A percentile compares a stretch with the other conserved stretches of the same genome.
Conservation (phyloP, 1,140 invertebrate genomes). For the Condylostylus longicornis region DNA sequence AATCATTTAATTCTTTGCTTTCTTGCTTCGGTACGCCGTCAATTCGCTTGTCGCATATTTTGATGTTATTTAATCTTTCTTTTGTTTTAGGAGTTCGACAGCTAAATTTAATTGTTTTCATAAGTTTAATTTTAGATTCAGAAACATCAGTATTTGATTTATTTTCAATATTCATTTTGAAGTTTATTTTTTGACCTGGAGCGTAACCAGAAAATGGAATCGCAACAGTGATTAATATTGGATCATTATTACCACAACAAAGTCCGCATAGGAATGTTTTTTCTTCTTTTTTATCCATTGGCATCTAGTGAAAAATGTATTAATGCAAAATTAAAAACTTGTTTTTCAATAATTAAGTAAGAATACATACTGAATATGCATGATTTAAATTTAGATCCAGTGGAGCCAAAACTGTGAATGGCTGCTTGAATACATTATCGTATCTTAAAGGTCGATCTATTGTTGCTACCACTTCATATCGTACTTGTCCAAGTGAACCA, state of each 20-base stretch:
- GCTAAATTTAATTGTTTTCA: constrained; percentile 31
- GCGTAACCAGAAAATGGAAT: constrained; percentile 23
- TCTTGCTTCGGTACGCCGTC: constrained; percentile 36
- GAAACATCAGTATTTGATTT: constrained; percentile 37
- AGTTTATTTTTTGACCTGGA: constrained; percentile 25
- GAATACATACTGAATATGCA: constrained; percentile 13
- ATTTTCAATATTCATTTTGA: constrained; percentile 23
- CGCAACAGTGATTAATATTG: constrained; percentile 23
- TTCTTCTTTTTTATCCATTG: constrained; percentile 19
- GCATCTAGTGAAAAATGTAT: constrained; percentile 13
- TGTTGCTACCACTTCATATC: constrained; percentile 48
- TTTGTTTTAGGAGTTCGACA: constrained; percentile 36
- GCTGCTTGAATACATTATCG: constrained; percentile 52
- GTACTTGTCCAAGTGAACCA: constrained; percentile 47
- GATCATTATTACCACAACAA: constrained; percentile 21
- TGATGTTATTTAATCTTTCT: constrained; percentile 38
- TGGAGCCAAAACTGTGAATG: constrained; percentile 54
- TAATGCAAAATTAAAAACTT: background rate
- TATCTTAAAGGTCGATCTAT: constrained; percentile 62
- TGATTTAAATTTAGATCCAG: constrained; percentile 51
- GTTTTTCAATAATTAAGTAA: background rate
- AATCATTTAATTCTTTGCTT: constrained; percentile 26
- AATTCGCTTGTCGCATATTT: constrained; percentile 37
- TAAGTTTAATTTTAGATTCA: constrained; percentile 35
- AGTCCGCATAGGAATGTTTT: constrained; percentile 29